Base-by-base conservation (phyloP, 2,113 vertebrate species). In the Coptodon bakossiorum region DNA sequence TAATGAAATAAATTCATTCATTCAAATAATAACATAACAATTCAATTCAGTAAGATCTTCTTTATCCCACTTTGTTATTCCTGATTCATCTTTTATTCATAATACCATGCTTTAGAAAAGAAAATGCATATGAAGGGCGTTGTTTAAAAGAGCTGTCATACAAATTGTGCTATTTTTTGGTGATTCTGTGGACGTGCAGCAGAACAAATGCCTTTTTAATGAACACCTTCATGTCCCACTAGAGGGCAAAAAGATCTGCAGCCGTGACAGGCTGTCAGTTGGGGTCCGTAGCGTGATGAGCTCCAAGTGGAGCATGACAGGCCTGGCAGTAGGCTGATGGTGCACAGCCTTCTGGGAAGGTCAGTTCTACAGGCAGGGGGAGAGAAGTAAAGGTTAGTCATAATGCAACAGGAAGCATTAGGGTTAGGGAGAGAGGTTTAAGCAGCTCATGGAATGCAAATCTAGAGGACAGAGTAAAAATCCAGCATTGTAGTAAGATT, bases 301-400 rank as follows among this genome's bases (percentile, higher is more conserved):
- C 87, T 93, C 86, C 80, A 85, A 93, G 86, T 89, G 88, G 88
- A 91, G 91, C 93, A 83, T 93, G 92, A 93, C 93, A 93, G 87
- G 89, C 91, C 88, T 88, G 86, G 91, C 68, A 76, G 87, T 91
- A 88, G 81, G 82, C 85, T 90, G 85, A 87, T 90, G 93, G 90
- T 76, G 89, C 90, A 88, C 84, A 71, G 91, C 91, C 95, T 94
- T 93, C 86, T 89, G 94, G 95, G 94, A 94, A 95, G 94, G 94
- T 96, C 90, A 93, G 76, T 83, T 71, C 90, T 92, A 52, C 56
- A 81, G 66, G 76, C 83, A 83, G 84, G 88, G 83, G 82, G 86
- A 76, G 66, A 50, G 93, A 92, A 88, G 94, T 93, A 95, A 95
- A 95, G 91, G 93, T 94, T 94, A 94, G 93, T 88, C 90, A 85